Evolutionary conservation across 2,797 vertebrate species (phyloP).

Genomic region (Falco peregrinus): DNA sequence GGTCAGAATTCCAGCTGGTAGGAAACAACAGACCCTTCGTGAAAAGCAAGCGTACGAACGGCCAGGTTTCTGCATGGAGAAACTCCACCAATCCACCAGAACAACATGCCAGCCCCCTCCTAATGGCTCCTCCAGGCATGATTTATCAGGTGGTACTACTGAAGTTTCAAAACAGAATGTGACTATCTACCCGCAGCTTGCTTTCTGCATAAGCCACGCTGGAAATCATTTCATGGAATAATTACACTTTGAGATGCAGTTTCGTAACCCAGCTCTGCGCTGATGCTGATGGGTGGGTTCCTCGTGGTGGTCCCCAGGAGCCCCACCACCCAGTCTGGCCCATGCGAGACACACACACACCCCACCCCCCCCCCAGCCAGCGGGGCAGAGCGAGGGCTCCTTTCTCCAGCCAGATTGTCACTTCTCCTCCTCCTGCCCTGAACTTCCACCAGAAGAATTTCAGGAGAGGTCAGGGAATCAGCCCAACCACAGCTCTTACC

Average conservation of each 20-base stretch:
- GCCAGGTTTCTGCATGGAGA: neutral
- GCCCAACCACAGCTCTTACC: neutral
- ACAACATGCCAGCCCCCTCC: neutral
- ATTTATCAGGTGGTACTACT: neutral
- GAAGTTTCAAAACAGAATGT: neutral
- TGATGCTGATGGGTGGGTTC: accelerated
- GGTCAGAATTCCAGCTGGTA: neutral
- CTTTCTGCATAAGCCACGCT: neutral
- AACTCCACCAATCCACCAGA: neutral
- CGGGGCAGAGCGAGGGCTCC: neutral
- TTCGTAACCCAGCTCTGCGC: neutral
- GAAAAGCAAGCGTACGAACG: neutral
- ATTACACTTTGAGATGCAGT: neutral
- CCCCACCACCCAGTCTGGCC: no score
- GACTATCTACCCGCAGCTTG: neutral
- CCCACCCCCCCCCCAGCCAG: no score
- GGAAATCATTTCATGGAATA: neutral
- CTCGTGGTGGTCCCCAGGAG: accelerated
- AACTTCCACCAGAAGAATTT: neutral
- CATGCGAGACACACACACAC: no score
- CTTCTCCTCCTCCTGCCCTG: neutral
- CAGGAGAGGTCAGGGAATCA: neutral
- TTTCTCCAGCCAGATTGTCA: neutral
- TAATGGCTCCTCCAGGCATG: neutral
- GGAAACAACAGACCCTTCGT: neutral